Conservation (phyloP, 2,113 vertebrate species). For the Arvicanthis niloticus region DNA sequence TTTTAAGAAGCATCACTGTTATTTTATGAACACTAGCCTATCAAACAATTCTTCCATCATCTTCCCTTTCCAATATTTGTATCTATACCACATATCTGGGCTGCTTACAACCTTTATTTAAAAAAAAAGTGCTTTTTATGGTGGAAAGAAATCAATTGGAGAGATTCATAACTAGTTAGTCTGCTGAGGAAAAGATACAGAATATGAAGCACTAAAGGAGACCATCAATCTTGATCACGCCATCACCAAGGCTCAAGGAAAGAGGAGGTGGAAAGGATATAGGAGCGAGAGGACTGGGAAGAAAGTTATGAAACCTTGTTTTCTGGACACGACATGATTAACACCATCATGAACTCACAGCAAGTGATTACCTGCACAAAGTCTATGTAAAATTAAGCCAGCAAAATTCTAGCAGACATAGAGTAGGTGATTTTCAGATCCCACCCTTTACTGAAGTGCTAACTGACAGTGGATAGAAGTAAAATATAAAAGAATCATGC, state of each 20-base stretch:
- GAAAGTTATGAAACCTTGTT: background rate
- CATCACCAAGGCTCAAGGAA: background rate
- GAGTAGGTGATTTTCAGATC: too few species aligned
- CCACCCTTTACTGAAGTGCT: background rate
- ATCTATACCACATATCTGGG: background rate
- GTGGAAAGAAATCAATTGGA: background rate
- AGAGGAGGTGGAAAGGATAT: background rate
- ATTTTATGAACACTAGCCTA: slow-evolving; percentile 78
- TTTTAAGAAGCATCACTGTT: slow-evolving; percentile 62
- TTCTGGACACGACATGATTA: background rate
- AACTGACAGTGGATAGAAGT: too few species aligned
- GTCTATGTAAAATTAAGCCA: background rate
- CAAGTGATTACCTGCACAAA: too few species aligned
- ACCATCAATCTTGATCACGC: background rate
- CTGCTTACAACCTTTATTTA: background rate
- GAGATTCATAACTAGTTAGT: background rate
- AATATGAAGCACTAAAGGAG: background rate
- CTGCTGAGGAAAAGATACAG: background rate
- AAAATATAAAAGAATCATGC: too few species aligned
- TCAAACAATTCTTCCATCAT: background rate
- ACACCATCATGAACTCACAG: background rate
- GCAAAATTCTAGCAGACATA: too few species aligned
- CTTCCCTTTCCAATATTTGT: background rate
- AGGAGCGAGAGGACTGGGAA: background rate
- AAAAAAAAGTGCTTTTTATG: background rate